These are phyloP conservation scores for Nesogale talazaci DNA, from an alignment of 2,113 vertebrate species.

Conservation along the genomic window DNA sequence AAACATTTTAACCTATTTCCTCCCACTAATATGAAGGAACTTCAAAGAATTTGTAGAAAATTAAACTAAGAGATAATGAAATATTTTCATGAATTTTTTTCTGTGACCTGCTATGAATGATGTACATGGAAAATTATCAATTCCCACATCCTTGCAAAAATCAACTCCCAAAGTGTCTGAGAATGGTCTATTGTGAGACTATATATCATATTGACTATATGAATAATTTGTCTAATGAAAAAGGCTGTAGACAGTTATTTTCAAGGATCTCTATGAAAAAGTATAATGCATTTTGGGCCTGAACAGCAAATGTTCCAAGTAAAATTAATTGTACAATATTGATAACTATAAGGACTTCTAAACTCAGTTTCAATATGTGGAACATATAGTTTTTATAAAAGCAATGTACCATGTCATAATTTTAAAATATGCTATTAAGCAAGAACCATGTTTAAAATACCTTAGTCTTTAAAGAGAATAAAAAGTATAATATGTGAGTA, in stretches of 20 bases:
- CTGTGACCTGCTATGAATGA: background rate
- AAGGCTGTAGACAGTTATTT: background rate
- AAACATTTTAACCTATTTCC: background rate
- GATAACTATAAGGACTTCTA: background rate
- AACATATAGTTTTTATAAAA: too few relatives aligned
- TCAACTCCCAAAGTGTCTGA: background rate
- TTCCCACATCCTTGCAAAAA: background rate
- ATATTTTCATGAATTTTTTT: too few relatives aligned
- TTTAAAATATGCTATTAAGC: conserved; percentile 1
- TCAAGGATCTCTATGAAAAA: background rate
- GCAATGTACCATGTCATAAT: background rate
- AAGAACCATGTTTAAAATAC: background rate
- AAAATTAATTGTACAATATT: background rate
- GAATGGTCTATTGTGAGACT: background rate
- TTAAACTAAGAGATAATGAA: too few relatives aligned
- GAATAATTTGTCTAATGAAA: background rate
- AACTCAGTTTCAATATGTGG: too few relatives aligned
- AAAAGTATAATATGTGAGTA: background rate
- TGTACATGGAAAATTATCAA: background rate
- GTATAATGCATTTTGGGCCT: too few relatives aligned
- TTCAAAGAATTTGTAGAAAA: too few relatives aligned
- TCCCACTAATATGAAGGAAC: background rate
- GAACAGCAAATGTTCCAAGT: background rate
- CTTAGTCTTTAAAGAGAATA: background rate
- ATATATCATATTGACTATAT: background rate